Percentiles rank a stretch among this genome's conserved stretches.
Evolutionary conservation across 2,888 invertebrate species (phyloP).

Genomic region (Lucinisca nassula): DNA sequence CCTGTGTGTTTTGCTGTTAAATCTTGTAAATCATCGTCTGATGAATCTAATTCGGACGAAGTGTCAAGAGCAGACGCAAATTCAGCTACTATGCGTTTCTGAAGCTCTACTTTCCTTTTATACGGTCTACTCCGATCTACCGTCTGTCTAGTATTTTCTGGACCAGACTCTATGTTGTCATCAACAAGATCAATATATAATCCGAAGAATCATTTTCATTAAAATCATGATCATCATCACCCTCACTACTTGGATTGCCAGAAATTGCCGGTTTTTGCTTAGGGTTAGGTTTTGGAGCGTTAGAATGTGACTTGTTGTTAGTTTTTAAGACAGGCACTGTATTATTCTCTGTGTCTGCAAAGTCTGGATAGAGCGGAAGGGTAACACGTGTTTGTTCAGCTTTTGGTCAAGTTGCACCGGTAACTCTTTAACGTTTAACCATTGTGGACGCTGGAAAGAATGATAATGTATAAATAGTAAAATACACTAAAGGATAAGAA

Average conservation of each 20-base stretch:
- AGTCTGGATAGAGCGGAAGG: neutral
- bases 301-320: neutral
- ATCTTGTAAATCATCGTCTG: neutral
- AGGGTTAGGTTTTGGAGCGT: neutral
- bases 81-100: neutral
- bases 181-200: too few relatives aligned
- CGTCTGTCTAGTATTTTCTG: neutral
- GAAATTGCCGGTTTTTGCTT: neutral
- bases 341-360: neutral
- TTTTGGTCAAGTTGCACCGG: neutral
- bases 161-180: neutral
- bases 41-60: neutral
- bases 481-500: too few relatives aligned
- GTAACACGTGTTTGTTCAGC: neutral
- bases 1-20: neutral
- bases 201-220: neutral
- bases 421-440: neutral
- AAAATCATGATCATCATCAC: neutral
- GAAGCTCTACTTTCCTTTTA: neutral
- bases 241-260: neutral
- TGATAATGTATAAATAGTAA: too few relatives aligned
- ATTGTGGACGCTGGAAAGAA: neutral
- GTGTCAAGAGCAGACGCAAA: neutral
- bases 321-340: neutral
- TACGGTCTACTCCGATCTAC: neutral